Conservation (phyloP, 2,797 vertebrate genomes). For the Anableps anableps region DNA sequence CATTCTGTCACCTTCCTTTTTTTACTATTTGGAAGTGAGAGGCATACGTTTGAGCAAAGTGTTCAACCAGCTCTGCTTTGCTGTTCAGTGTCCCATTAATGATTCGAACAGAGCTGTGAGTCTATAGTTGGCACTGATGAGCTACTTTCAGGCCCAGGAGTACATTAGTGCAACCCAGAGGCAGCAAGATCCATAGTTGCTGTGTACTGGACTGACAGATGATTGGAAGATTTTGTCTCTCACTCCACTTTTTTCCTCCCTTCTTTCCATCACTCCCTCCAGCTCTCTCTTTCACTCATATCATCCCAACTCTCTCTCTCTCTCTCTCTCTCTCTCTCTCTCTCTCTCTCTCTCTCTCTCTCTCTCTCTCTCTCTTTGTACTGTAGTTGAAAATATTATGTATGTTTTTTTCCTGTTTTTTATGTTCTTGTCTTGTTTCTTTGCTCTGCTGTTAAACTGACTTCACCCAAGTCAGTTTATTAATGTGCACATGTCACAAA, state of each 20-base stretch:
- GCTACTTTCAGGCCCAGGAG: conserved; percentile 38
- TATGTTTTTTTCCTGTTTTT: conserved; percentile 31
- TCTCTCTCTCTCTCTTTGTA: conserved; percentile 44
- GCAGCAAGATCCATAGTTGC: conserved; percentile 37
- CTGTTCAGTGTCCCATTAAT: conserved; percentile 27
- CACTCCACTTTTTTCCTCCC: conserved; percentile 20
- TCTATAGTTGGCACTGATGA: conserved; percentile 46
- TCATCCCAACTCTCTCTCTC: conserved; percentile 10
- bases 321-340: conserved; percentile 26
- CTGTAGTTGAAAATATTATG: conserved; percentile 27
- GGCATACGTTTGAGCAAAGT: neutral
- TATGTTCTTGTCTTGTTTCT: conserved; percentile 19
- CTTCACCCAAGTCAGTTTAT: conserved; percentile 70
- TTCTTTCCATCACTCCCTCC: conserved; percentile 16
- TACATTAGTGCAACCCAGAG: conserved; percentile 44
- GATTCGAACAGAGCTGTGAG: conserved; percentile 31
- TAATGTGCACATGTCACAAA: conserved; percentile 65
- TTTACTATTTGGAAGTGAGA: conserved; percentile 14
- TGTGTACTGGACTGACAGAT: conserved; percentile 40
- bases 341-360: conserved; percentile 8
- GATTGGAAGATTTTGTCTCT: conserved; percentile 39
- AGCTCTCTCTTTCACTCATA: conserved; percentile 1
- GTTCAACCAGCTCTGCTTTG: conserved; percentile 9
- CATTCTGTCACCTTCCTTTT: conserved; percentile 1
- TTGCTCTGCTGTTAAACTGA: conserved; percentile 56